Conservation (phyloP, 1,140 invertebrate genomes). For the Drosophila suzukii region DNA sequence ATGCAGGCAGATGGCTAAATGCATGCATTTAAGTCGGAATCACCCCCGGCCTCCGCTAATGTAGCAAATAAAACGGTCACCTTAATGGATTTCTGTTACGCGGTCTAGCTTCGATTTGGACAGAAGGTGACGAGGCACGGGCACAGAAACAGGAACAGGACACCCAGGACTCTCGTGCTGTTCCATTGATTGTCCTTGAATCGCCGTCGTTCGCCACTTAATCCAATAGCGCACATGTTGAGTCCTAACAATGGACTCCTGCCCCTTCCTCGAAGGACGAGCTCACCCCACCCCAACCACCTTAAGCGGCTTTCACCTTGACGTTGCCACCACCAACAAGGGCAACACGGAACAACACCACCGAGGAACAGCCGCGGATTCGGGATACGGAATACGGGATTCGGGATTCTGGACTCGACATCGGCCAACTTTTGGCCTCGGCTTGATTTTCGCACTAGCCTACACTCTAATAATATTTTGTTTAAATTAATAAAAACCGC, state of each 20-base stretch:
- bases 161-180: constrained; percentile 52
- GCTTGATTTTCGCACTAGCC: constrained; percentile 64
- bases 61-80: constrained; percentile 79
- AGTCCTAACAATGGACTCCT: constrained; percentile 61
- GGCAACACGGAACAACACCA: constrained; percentile 33
- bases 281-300: constrained; percentile 34
- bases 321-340: constrained; percentile 60
- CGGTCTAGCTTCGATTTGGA: constrained; percentile 79
- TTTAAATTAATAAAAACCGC: neutral
- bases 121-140: constrained; percentile 61
- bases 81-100: constrained; percentile 81
- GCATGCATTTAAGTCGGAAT: constrained; percentile 75
- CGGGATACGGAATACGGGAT: neutral
- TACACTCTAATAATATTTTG: constrained; percentile 10
- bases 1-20: constrained; percentile 80
- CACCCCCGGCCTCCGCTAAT: constrained; percentile 52
- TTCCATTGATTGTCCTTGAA: constrained; percentile 80
- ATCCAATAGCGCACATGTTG: constrained; percentile 83
- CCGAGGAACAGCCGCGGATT: constrained; percentile 12
- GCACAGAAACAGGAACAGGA: constrained; percentile 10
- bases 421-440: constrained; percentile 13
- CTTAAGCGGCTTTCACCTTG: constrained; percentile 82
- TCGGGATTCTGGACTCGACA: neutral
- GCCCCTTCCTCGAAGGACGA: neutral
- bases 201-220: constrained; percentile 71